Conservation (phyloP, 2,888 invertebrate genomes). For the Apocheima hispidaria region DNA sequence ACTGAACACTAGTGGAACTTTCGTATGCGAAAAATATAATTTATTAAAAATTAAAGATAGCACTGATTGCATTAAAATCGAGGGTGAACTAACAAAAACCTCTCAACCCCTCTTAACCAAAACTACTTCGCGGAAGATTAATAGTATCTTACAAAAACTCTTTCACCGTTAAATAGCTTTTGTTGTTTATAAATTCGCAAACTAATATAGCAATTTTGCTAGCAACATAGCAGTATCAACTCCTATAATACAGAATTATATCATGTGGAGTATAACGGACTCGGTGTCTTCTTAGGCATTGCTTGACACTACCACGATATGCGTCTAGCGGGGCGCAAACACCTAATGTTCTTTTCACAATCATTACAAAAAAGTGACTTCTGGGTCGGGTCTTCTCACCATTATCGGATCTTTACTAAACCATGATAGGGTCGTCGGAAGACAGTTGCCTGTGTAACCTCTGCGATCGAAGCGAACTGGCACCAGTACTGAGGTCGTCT, state of each 20-base stretch:
- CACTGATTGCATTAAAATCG: conserved; percentile 8
- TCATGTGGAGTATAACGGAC: conserved; percentile 13
- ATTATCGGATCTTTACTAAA: conserved; percentile 50
- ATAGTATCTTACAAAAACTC: background rate
- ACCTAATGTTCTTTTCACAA: conserved; percentile 6
- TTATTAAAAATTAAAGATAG: conserved; percentile 41
- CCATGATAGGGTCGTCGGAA: conserved; percentile 85
- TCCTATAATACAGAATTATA: conserved; percentile 23
- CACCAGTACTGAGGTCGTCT: conserved; percentile 85
- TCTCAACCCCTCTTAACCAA: background rate
- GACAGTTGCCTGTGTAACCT: conserved; percentile 80
- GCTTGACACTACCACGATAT: conserved; percentile 5
- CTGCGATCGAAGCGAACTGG: conserved; percentile 71
- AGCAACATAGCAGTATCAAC: conserved; percentile 27
- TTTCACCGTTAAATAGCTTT: background rate
- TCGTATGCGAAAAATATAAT: conserved; percentile 33
- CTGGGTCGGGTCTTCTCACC: background rate
- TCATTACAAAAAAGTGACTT: conserved; percentile 3
- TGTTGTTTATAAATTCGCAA: conserved; percentile 22
- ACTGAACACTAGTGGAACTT: conserved; percentile 43
- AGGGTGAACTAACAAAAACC: background rate
- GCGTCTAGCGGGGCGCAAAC: conserved; percentile 2
- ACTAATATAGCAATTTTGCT: conserved; percentile 33
- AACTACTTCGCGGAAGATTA: background rate
- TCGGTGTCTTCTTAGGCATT: conserved; percentile 20